Base-by-base conservation (phyloP, 2,888 invertebrate genomes). In the Aphidius colemani region DNA sequence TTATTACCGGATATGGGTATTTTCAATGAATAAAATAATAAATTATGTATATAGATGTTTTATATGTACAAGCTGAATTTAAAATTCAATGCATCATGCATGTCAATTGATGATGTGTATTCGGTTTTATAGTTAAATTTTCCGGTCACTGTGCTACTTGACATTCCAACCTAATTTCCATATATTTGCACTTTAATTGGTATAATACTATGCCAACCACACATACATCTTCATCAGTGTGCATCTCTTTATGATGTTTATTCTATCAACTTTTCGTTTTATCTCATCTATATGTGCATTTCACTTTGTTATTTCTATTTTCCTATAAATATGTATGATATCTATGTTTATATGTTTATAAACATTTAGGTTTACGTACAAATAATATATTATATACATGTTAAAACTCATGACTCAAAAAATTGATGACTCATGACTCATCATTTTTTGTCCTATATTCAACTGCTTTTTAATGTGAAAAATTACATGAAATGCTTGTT, bases 181-280 rank as follows among this genome's bases (percentile, higher is more conserved):
- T 80, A 73, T 72, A 80, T 80, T 80, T 80, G 75, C 78, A 80
- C 78, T 79, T 80, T 80, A 80, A 80, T 80, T 79, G 79, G 74
- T 73, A 75, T 70, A 70, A 66, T 69, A 67, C 67, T 59, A 59
- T 48, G 50, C 53, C 69, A 59, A 61, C 68, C 59, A 40, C 61
- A 48, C 48, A 40, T 61, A 53, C 61, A 49, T 61, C 40, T 44
- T 53, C 41, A 55, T 58, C 64, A 66, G 67, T 67, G 48, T 65
- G 50, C 59, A 62, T 53, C 58, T 51, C 51, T 53, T 41, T 53
- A 56, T 48, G 13, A 39, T n/a, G 57, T 46, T 55, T 53, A 30
- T 59, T 64, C 63, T 61, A 58, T 56, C 65, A 61, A 68, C 65
- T 60, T 64, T 60, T 61, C 67, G 30, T 30, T 30, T 30, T 30